phyloP scores from a whole-genome alignment of 2,888 invertebrate species.

The Protophormia terraenovae region DNA sequence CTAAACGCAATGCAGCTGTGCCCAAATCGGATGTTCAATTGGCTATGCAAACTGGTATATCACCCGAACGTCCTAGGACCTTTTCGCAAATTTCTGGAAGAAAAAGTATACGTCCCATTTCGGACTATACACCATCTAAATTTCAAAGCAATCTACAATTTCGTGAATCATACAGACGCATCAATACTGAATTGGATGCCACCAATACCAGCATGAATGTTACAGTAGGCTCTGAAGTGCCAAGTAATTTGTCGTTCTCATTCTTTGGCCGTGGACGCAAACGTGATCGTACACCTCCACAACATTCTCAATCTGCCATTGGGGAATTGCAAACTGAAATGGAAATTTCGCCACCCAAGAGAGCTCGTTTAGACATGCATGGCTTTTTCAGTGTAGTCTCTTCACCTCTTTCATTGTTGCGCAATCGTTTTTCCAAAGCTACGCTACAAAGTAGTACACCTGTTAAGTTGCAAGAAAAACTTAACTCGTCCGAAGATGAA shows the following conservation, averaged over 20 bases:
- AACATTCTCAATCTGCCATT: conserved; percentile 71
- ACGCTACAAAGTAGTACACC: conserved; percentile 76
- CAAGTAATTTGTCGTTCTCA: conserved; percentile 78
- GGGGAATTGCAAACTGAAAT: conserved; percentile 74
- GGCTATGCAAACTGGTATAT: conserved; percentile 66
- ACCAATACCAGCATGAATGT: conserved; percentile 80
- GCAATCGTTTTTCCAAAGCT: conserved; percentile 77
- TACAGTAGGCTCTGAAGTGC: conserved; percentile 79
- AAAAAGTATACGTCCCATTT: conserved; percentile 76
- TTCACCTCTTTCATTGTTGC: conserved; percentile 78
- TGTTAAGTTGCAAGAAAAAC: conserved; percentile 71
- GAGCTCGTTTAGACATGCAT: conserved; percentile 76
- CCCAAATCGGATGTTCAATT: conserved; percentile 72
- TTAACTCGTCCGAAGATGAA: conserved; percentile 71
- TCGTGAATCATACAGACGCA: conserved; percentile 76
- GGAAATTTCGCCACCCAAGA: conserved; percentile 78
- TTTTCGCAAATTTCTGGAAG: conserved; percentile 78
- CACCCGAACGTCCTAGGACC: conserved; percentile 73
- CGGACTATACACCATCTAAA: conserved; percentile 73
- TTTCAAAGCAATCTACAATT: conserved; percentile 72
- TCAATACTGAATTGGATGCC: conserved; percentile 77
- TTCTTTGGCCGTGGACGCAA: conserved; percentile 79
- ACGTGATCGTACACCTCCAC: conserved; percentile 77
- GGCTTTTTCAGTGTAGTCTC: conserved; percentile 76
- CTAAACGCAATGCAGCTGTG: conserved; percentile 35